Conservation (phyloP, 2,113 vertebrate genomes). For the Chamaetylas fuelleborni region DNA sequence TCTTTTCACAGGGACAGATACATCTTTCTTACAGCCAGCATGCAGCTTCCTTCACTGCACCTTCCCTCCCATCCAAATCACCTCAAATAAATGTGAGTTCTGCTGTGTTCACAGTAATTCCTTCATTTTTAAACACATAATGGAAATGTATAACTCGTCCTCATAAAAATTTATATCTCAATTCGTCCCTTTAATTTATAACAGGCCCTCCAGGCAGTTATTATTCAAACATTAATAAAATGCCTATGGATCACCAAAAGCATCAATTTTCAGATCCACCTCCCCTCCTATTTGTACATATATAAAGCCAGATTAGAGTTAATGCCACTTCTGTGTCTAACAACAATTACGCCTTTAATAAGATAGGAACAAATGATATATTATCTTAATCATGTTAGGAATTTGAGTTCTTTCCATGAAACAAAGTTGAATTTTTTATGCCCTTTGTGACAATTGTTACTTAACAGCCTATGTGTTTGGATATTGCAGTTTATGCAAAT, state of each 20-base stretch:
- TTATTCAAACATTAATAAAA: constrained; percentile 99
- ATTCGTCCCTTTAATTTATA: constrained; percentile 94
- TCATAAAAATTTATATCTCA: constrained; percentile 98
- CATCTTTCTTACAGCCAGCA: constrained; percentile 76
- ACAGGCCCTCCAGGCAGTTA: constrained; percentile 91
- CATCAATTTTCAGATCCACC: constrained; percentile 81
- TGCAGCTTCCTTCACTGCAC: constrained; percentile 48
- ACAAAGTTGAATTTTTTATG: constrained; percentile 89
- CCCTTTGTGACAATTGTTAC: constrained; percentile 82
- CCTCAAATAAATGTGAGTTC: constrained; percentile 80
- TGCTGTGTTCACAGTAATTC: constrained; percentile 80
- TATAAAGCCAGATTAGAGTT: constrained; percentile 82
- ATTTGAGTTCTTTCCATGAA: constrained; percentile 73
- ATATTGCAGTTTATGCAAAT: constrained; percentile 97
- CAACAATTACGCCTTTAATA: constrained; percentile 91
- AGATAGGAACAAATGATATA: constrained; percentile 83
- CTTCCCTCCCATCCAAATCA: constrained; percentile 70
- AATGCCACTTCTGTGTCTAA: constrained; percentile 80
- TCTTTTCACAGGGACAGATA: constrained; percentile 80
- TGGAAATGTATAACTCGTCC: constrained; percentile 92
- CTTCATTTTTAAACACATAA: constrained; percentile 96
- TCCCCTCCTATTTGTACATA: constrained; percentile 85
- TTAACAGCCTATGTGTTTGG: constrained; percentile 86
- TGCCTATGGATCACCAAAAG: constrained; percentile 89
- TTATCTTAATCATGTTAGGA: constrained; percentile 84